These are phyloP conservation scores for Brachionus asplanchnoidis DNA, from an alignment of 1,140 invertebrate species.

Conservation along the genomic window DNA sequence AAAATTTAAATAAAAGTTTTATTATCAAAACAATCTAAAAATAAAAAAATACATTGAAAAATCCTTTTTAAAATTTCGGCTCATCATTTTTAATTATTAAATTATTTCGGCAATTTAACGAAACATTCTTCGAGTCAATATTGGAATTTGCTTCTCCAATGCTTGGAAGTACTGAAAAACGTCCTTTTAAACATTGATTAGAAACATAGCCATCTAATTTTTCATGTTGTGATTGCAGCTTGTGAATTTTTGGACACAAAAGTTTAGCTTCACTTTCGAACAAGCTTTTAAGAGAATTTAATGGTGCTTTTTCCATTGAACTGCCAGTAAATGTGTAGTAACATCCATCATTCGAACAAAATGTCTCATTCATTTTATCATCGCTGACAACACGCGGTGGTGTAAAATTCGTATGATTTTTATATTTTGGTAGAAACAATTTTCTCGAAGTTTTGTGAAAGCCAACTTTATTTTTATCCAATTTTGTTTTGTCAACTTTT, in stretches of 20 bases:
- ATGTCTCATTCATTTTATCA: background rate
- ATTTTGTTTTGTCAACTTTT: conserved; percentile 1
- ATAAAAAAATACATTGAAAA: background rate
- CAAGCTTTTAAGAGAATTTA: background rate
- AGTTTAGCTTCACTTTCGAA: background rate
- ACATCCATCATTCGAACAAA: background rate
- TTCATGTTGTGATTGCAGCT: conserved; percentile 1
- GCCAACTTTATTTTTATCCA: conserved; percentile 1
- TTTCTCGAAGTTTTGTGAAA: background rate
- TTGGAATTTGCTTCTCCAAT: background rate
- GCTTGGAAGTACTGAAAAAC: background rate
- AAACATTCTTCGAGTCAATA: background rate
- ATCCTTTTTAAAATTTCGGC: background rate
- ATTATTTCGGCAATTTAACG: conserved; percentile 9
- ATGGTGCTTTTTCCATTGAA: background rate
- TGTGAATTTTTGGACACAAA: background rate
- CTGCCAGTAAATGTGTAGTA: background rate
- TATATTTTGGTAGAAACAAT: background rate
- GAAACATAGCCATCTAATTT: background rate
- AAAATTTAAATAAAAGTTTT: background rate
- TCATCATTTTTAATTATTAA: background rate
- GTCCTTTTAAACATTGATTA: background rate
- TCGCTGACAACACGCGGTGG: background rate
- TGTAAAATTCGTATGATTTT: background rate
- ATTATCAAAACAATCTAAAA: background rate